Evolutionary conservation across 1,140 invertebrate genomes (phyloP).

Genomic region (Luehdorfia chinensis): DNA sequence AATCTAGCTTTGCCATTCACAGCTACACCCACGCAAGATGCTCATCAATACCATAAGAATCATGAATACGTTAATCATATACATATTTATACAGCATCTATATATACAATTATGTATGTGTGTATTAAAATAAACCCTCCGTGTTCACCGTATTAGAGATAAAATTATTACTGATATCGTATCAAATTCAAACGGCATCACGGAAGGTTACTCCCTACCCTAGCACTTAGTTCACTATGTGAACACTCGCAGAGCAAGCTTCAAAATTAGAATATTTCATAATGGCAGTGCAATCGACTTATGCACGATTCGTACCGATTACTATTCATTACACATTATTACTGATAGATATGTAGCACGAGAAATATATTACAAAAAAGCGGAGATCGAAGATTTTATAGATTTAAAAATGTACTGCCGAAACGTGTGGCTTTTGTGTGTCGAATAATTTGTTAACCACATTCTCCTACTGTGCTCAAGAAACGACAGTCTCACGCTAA

Average conservation of each 20-base stretch:
- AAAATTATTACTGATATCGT: background rate
- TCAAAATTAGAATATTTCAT: conserved; percentile 38
- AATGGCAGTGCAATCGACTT: conserved; percentile 63
- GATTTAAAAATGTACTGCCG: conserved; percentile 1
- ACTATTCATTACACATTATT: conserved; percentile 28
- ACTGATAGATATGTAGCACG: conserved; percentile 56
- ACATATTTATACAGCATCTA: conserved; percentile 74
- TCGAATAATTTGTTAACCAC: background rate
- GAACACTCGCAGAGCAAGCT: conserved; percentile 39
- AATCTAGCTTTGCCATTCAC: conserved; percentile 1
- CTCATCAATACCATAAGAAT: conserved; percentile 54
- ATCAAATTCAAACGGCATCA: too few species aligned
- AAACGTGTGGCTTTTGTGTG: background rate
- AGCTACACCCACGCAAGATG: conserved; percentile 40
- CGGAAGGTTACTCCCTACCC: background rate
- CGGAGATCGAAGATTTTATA: conserved; percentile 8
- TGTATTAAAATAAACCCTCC: conserved; percentile 35
- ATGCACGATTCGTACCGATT: conserved; percentile 44
- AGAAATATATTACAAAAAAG: conserved; percentile 44
- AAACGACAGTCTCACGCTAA: background rate
- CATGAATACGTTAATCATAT: conserved; percentile 60
- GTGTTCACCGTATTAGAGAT: background rate
- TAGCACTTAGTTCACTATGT: conserved; percentile 40
- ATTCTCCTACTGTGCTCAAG: background rate
- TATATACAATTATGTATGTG: conserved; percentile 64